phyloP scores from a whole-genome alignment of 2,113 vertebrate genomes.

The Scortum barcoo region DNA sequence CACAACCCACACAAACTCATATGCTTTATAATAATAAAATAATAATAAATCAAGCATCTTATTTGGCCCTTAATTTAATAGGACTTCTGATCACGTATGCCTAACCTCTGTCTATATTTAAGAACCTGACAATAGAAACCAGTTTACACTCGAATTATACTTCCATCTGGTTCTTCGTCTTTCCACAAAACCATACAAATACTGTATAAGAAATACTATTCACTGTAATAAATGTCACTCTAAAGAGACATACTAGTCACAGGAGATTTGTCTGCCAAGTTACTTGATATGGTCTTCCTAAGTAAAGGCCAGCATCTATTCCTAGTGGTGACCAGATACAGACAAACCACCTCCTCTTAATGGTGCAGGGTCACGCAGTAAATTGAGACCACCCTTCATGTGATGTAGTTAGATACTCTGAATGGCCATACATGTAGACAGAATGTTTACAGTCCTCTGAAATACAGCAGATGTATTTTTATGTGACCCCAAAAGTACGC shows the following conservation, averaged over 20 bases:
- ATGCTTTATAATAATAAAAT: background rate
- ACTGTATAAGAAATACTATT: background rate
- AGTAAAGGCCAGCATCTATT: slow-evolving; percentile 84
- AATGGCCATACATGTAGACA: slow-evolving; percentile 71
- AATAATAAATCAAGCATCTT: background rate
- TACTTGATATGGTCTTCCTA: slow-evolving; percentile 65
- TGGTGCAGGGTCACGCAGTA: slow-evolving; percentile 59
- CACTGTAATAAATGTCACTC: slow-evolving; percentile 35
- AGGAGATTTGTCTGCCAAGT: slow-evolving; percentile 43
- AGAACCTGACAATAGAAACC: background rate
- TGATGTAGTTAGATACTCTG: slow-evolving; percentile 79
- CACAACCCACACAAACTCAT: background rate
- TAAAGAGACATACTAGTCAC: slow-evolving; percentile 12
- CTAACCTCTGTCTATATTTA: background rate
- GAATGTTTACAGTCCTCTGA: slow-evolving; percentile 53
- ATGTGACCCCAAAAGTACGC: background rate
- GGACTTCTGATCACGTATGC: background rate
- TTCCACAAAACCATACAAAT: background rate
- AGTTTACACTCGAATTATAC: background rate
- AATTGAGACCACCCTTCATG: slow-evolving; percentile 70
- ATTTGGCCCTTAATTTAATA: background rate
- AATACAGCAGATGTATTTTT: slow-evolving; percentile 32
- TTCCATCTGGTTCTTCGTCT: background rate
- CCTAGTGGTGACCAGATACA: slow-evolving; percentile 76
- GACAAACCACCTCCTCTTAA: slow-evolving; percentile 50